Evolutionary conservation across 2,888 invertebrate species (phyloP).

Genomic region (Coelopa pilipes): DNA sequence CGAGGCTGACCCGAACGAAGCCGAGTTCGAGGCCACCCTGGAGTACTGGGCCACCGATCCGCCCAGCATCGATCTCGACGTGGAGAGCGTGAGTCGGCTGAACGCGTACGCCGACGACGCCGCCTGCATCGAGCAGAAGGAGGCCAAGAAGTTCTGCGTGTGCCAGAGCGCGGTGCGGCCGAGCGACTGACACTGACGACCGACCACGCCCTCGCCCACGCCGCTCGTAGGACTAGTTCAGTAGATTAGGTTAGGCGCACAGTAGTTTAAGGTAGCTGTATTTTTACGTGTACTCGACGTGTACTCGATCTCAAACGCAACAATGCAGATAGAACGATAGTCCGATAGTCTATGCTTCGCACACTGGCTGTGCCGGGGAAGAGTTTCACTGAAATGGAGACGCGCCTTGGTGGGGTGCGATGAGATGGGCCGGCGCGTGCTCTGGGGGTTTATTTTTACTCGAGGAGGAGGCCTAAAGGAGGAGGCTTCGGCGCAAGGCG

Average conservation of each 20-base stretch:
- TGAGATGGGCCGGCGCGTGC: background rate
- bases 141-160: slow-evolving; percentile 70
- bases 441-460: slow-evolving; percentile 29
- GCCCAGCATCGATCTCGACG: background rate
- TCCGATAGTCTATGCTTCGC: background rate
- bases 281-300: too few species aligned
- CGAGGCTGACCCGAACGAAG: slow-evolving; percentile 7
- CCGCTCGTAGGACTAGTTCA: background rate
- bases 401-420: background rate
- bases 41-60: background rate
- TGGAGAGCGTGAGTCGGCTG: slow-evolving; percentile 71
- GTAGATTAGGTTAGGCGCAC: background rate
- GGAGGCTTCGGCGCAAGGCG: too few species aligned
- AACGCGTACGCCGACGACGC: slow-evolving; percentile 68
- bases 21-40: slow-evolving; percentile 41
- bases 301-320: background rate
- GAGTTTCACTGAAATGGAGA: background rate
- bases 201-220: background rate
- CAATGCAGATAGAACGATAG: background rate
- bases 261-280: too few species aligned
- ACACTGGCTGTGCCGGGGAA: background rate
- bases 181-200: too few species aligned
- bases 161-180: slow-evolving; percentile 33
- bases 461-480: background rate
- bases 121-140: slow-evolving; percentile 67